A percentile compares a stretch with the other conserved stretches of the same genome.
phyloP scores from a whole-genome alignment of 2,113 vertebrate species.

The Polypterus senegalus region DNA sequence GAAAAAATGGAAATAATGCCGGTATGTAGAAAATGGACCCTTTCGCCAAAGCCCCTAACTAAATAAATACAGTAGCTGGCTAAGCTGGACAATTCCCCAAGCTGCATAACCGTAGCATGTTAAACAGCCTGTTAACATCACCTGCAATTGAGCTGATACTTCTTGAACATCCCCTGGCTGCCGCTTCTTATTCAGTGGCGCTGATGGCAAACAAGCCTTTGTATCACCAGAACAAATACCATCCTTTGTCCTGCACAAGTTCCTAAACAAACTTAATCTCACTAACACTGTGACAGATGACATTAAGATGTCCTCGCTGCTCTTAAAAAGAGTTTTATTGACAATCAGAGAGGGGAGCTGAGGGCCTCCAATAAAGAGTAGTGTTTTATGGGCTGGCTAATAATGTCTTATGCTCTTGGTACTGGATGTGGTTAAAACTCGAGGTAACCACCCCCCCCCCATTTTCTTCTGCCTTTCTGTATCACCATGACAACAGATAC shows the following conservation, averaged over 20 bases:
- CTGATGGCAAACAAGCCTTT: slow-evolving; percentile 58
- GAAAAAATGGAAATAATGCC: slow-evolving; percentile 5
- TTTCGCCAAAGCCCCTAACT: no score
- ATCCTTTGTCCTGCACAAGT: slow-evolving; percentile 69
- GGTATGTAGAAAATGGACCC: background rate
- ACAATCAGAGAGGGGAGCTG: slow-evolving; percentile 77
- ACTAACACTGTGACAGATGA: slow-evolving; percentile 77
- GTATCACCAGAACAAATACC: slow-evolving; percentile 67
- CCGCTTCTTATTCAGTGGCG: slow-evolving; percentile 55
- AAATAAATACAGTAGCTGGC: no score
- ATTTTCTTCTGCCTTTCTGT: slow-evolving; percentile 77
- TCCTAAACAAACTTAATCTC: slow-evolving; percentile 84
- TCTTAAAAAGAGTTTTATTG: slow-evolving; percentile 80
- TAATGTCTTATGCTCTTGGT: slow-evolving; percentile 59
- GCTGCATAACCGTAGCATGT: slow-evolving; percentile 15
- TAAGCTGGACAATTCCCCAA: background rate
- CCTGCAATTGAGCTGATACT: slow-evolving; percentile 65
- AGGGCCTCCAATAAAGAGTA: slow-evolving; percentile 59
- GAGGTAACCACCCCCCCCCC: slow-evolving; percentile 63
- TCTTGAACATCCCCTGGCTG: slow-evolving; percentile 39
- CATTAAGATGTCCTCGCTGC: slow-evolving; percentile 74
- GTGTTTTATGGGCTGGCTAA: slow-evolving; percentile 74
- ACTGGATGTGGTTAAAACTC: slow-evolving; percentile 73
- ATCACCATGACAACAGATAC: slow-evolving; percentile 98
- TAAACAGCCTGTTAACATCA: slow-evolving; percentile 53